phyloP scores from a whole-genome alignment of 2,888 invertebrate species.

The Yponomeuta evonymella region DNA sequence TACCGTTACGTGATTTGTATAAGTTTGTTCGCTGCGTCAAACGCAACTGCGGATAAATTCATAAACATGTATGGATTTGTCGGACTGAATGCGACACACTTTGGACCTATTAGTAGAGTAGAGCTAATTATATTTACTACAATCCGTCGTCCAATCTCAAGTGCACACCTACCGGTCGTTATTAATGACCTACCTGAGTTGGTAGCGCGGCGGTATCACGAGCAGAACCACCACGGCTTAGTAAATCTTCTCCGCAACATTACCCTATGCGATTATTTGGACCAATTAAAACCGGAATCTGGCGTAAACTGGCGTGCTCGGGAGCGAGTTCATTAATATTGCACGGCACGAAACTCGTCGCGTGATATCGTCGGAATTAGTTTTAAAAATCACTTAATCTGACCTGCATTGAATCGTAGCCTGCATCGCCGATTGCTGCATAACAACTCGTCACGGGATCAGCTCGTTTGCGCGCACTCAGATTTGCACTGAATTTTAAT shows the following conservation, averaged over 20 bases:
- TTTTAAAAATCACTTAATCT: conserved; percentile 72
- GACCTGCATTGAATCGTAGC: conserved; percentile 66
- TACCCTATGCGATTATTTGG: conserved; percentile 9
- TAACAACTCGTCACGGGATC: conserved; percentile 36
- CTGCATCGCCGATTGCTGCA: conserved; percentile 67
- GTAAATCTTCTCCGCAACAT: conserved; percentile 12
- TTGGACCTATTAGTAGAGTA: no score
- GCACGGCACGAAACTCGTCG: conserved; percentile 49
- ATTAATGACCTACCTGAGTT: neutral
- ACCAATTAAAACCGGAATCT: conserved; percentile 20
- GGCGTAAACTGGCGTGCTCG: conserved; percentile 37
- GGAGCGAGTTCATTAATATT: conserved; percentile 54
- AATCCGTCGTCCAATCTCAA: no score
- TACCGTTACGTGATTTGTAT: conserved; percentile 34
- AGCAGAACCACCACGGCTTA: neutral
- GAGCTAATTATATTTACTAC: no score
- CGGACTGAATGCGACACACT: no score
- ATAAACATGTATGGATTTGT: neutral
- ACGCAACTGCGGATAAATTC: neutral
- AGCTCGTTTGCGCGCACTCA: conserved; percentile 19
- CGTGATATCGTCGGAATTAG: conserved; percentile 65
- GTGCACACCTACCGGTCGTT: neutral
- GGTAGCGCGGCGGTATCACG: conserved; percentile 9
- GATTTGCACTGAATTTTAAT: conserved; percentile 16
- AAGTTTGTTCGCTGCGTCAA: conserved; percentile 24